Base-by-base conservation (phyloP, 2,888 invertebrate species). In the Eubasilissa splendida region DNA sequence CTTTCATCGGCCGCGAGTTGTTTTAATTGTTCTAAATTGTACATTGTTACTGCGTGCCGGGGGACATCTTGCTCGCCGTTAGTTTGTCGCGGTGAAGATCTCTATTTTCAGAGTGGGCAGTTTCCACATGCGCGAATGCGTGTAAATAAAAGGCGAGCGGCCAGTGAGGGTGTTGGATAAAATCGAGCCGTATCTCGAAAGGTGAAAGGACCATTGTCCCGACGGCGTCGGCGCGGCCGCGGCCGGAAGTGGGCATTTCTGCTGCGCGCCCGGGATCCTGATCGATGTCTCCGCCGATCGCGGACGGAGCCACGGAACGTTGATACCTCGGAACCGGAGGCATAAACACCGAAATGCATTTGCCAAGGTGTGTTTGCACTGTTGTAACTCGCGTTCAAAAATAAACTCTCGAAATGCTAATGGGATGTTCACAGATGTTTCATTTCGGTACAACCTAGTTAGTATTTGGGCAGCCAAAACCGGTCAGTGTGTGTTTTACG, bases 371-470 rank as follows among this genome's bases (percentile, higher is more conserved):
- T 58, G 56, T 58, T 73, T 56, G 71, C 71, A 73, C 71, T 56
- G 71, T 10, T 73, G 71, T 73, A 73, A 73, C 71, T 73, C 71
- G n/a, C 58, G 71, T 73, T 73, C 71, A 12, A 58, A 73, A 73
- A 73, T 73, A 73, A 73, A 73, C 71, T 56, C 7, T 58, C 56
- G 42, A 73, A 73, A 73, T 56, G 71, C 71, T 56, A 56, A 73
- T 73, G 71, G 42, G 56, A 73, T 33, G 71, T 56, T 56, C 71
- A 8, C 71, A 73, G 71, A 73, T 73, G 71, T 73, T 73, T 58
- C 56, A 31, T 73, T 73, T 73, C 14, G 33, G 65, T 33, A 33
- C 65, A 65, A 42, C 22, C n/a, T 33, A 42, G 12, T 42, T 33
- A 10, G 14, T 22, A 31, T 63, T 22, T 63, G 10, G 63, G 63